Evolutionary conservation across 2,113 vertebrate species (phyloP), one percentile per base, ranked within the genome.

Genomic region (Scatophagus argus): DNA sequence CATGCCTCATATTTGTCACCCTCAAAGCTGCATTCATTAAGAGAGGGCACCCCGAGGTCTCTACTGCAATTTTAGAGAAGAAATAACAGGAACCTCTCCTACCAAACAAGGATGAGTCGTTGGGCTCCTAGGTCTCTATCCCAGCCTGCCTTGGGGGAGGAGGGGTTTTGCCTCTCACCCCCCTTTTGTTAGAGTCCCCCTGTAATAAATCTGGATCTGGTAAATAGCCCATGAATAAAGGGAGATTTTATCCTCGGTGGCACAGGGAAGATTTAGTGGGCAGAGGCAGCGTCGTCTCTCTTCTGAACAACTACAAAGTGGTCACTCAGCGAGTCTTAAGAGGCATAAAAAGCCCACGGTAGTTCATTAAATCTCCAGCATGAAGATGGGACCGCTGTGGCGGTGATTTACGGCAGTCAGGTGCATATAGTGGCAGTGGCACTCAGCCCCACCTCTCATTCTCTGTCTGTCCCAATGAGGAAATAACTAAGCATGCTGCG

Each of bases 201-300:
- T 49, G 72, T 91, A 92, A 94, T 95, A 95, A 95, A 95, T 95
- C 94, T 92, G 79, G 84, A 92, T 89, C 91, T 93, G 87, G 91
- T 94, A 94, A 93, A 94, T 93, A 94, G 92, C 85, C 92, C 93
- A 94, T 93, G 91, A 94, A 94, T 94, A 95, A 93, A 95, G 89
- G 91, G 87, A 92, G 87, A 92, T 94, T 93, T 93, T 93, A 91
- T 92, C 89, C 91, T 92, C 82, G 8, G 90, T 93, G 93, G 93
- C 91, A 91, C 81, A 77, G 65, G 58, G 81, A 89, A 93, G 94
- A 94, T 94, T 94, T 94, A 95, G 91, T 93, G 88, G 83, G 84
- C 84, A 86, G 84, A 88, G 81, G 87, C 92, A 85, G 85, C 84
- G 85, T 89, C 87, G 87, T 92, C 88, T 90, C 91, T 92, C 91